Conservation (phyloP, 2,797 vertebrate species). For the Poliocrania exsul region DNA sequence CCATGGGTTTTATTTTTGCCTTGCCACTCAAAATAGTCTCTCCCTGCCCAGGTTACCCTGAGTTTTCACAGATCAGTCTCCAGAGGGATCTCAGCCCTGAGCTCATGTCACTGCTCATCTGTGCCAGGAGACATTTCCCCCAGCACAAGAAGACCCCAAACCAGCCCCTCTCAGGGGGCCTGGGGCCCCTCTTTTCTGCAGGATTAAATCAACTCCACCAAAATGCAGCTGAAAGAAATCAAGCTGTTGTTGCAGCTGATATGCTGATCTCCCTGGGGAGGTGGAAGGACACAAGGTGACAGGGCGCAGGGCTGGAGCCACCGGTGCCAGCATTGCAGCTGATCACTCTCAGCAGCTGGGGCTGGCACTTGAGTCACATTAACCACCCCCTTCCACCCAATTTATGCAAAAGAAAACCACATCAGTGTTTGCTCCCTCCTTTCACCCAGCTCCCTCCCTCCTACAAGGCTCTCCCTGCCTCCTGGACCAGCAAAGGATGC, state of each 20-base stretch:
- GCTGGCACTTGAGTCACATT: background rate
- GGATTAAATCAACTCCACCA: background rate
- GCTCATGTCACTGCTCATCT: fast-evolving
- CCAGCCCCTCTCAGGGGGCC: fast-evolving
- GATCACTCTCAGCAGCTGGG: fast-evolving
- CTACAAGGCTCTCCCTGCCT: background rate
- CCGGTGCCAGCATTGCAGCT: background rate
- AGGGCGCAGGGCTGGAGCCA: background rate
- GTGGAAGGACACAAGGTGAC: background rate
- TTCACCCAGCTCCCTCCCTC: background rate
- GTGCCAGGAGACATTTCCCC: background rate
- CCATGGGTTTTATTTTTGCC: background rate
- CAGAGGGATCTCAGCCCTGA: background rate
- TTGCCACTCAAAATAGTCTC: background rate
- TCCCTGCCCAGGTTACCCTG: fast-evolving
- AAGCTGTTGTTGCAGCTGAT: background rate
- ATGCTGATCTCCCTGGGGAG: background rate
- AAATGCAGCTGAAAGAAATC: background rate
- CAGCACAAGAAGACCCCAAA: background rate
- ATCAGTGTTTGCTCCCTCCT: fast-evolving
- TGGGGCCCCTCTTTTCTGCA: background rate
- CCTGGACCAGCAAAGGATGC: background rate
- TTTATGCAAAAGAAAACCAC: background rate
- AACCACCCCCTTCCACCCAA: background rate
- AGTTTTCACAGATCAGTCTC: background rate